A percentile compares a stretch with the other conserved stretches of the same genome.
Evolutionary conservation across 1,140 invertebrate species (phyloP).

Genomic region (Drosophila subobscura): DNA sequence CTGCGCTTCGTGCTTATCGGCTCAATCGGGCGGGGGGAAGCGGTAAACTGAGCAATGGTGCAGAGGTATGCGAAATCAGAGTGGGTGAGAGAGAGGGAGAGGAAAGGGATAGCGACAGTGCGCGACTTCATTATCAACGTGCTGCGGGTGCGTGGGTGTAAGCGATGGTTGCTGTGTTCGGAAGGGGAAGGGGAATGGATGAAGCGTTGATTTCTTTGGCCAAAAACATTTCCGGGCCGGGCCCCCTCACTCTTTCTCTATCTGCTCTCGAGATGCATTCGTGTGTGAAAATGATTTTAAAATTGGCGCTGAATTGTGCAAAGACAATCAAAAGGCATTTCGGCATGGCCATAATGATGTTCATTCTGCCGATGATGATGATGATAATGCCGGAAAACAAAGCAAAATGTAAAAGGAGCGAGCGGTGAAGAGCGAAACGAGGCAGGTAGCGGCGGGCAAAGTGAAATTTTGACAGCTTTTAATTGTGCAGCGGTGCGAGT

Average conservation of each 20-base stretch:
- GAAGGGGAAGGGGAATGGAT: not conserved
- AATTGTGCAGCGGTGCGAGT: conserved; percentile 70
- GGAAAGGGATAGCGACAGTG: not conserved
- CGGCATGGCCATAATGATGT: conserved; percentile 35
- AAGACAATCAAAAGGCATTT: conserved; percentile 77
- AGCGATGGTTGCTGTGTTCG: not conserved
- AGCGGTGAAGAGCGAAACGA: not conserved
- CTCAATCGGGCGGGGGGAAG: conserved; percentile 20
- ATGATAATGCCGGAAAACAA: conserved; percentile 68
- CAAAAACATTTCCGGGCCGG: conserved; percentile 70
- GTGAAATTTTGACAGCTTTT: conserved; percentile 77
- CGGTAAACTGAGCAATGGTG: conserved; percentile 19
- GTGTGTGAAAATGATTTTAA: conserved; percentile 82
- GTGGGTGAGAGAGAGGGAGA: not conserved
- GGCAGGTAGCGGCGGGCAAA: conserved; percentile 14
- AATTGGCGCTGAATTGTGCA: conserved; percentile 69
- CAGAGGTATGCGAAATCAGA: conserved; percentile 1
- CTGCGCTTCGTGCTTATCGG: conserved; percentile 42
- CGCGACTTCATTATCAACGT: conserved; percentile 52
- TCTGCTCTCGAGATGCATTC: conserved; percentile 52
- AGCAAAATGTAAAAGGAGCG: conserved; percentile 22
- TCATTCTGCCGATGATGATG: conserved; percentile 5
- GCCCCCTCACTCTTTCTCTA: conserved; percentile 14
- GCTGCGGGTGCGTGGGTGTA: conserved; percentile 27
- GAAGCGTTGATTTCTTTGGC: conserved; percentile 52